phyloP scores from a whole-genome alignment of 2,797 vertebrate species.

The Gallirallus australis region DNA sequence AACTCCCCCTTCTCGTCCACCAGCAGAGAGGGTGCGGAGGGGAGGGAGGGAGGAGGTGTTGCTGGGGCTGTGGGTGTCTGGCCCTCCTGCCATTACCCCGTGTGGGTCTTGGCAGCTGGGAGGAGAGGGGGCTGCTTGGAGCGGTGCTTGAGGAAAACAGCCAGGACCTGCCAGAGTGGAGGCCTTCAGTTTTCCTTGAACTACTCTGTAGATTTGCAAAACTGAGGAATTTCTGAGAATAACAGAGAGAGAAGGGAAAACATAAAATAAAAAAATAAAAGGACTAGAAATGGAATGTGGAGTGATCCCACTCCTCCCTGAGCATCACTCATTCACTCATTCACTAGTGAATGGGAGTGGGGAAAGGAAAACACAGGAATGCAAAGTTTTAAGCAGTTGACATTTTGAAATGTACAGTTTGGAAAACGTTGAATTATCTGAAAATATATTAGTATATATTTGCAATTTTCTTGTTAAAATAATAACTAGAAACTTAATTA shows the following conservation, averaged over 20 bases:
- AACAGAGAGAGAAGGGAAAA: background rate
- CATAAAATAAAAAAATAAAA: no score
- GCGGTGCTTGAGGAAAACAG: background rate
- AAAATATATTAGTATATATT: background rate
- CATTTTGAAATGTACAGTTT: background rate
- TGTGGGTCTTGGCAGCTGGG: conserved; percentile 3
- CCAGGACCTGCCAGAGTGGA: background rate
- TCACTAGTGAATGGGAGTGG: background rate
- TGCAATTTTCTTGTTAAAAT: background rate
- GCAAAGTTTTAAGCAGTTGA: background rate
- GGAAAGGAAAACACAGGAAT: background rate
- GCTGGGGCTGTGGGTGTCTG: background rate
- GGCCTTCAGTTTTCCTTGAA: background rate
- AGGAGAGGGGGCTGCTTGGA: background rate
- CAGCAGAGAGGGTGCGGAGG: background rate
- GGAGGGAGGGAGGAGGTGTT: background rate
- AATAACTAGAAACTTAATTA: background rate
- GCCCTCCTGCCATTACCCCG: background rate
- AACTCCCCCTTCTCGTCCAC: background rate
- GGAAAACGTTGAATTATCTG: background rate
- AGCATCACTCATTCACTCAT: background rate
- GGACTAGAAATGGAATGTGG: background rate
- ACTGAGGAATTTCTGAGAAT: background rate
- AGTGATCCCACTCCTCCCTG: background rate
- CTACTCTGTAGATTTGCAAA: background rate